Evolutionary conservation across 2,797 vertebrate species (phyloP), one percentile per base, ranked within the genome.

Genomic region (Falco cherrug): DNA sequence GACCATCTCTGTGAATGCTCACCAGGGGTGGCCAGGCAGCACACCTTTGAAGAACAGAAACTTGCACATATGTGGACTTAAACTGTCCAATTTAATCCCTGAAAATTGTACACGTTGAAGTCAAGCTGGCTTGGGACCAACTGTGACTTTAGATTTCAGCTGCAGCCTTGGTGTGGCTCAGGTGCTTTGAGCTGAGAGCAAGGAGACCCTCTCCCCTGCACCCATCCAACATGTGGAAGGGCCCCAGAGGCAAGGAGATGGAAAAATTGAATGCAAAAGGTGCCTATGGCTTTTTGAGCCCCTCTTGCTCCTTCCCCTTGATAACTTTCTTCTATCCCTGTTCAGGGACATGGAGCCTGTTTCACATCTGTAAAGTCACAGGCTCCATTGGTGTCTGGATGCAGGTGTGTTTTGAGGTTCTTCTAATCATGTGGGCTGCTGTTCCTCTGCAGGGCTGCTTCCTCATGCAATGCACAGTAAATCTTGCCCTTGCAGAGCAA

Each of bases 181-280:
- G 11, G 33, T 61, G 28, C n/a, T 57, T 75, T 63, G 57, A 68
- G 21, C 45, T 61, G 37, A 73, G 41, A 89, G 59, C 63, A 63
- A 33, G 29, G 33, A 51, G 7, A 57, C 26, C 18, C 26, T 78
- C 33, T 87, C 29, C 21, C 33, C 28, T 93, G 28, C 51, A 51
- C 35, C 18, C 12, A 84, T 65, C 51, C 56, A 31, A 22, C 3
- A 4, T 0, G 0, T 20, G 16, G 19, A 67, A 79, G 9, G 13
- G 25, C 8, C 13, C 5, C 37, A 77, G 56, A 50, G 68, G 39
- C 29, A 70, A 28, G 20, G 33, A 73, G 11, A 5, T 35, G 5
- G 13, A 65, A 89, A 48, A 73, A 65, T 21, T 76, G 67, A 47
- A 47, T 33, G 11, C n/a, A 54, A n/a, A 70, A 63, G 8, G 16